A percentile compares a stretch with the other conserved stretches of the same genome.
Evolutionary conservation across 2,113 vertebrate species (phyloP).

Genomic region (Scomber scombrus): DNA sequence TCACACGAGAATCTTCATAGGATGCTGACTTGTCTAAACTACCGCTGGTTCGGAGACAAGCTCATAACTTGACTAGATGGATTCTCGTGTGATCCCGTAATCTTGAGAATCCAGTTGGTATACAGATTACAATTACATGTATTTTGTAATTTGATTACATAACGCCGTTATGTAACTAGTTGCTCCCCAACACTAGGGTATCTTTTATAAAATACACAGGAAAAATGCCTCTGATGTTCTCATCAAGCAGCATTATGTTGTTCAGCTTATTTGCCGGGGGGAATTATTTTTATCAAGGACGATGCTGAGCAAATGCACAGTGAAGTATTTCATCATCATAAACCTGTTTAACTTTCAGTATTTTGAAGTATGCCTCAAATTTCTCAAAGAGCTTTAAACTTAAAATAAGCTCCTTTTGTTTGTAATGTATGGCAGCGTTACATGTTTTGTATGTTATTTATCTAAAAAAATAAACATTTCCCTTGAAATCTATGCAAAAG

Average conservation of each 20-base stretch:
- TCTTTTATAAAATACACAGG: constrained; percentile 42
- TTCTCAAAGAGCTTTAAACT: constrained; percentile 5
- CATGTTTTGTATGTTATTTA: background rate
- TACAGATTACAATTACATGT: too few relatives aligned
- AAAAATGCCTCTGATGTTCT: constrained; percentile 49
- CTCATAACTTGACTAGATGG: too few relatives aligned
- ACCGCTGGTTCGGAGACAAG: too few relatives aligned
- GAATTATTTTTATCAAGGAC: constrained; percentile 41
- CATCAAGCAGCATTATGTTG: constrained; percentile 37
- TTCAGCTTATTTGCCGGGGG: constrained; percentile 14
- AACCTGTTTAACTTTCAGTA: constrained; percentile 30
- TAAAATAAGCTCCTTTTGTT: background rate
- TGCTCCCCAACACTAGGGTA: background rate
- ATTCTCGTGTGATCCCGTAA: too few relatives aligned
- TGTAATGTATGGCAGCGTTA: background rate
- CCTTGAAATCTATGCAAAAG: background rate
- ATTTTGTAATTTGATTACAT: too few relatives aligned
- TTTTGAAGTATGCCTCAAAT: background rate
- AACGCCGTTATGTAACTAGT: too few relatives aligned
- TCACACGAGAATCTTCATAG: too few relatives aligned
- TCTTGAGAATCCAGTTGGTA: too few relatives aligned
- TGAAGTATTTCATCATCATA: constrained; percentile 29
- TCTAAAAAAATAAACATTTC: constrained; percentile 5
- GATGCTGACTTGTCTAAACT: too few relatives aligned
- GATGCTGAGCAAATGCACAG: constrained; percentile 10